These are phyloP conservation scores for Danionella dracula DNA, from an alignment of 2,797 vertebrate genomes.

Conservation along the genomic window DNA sequence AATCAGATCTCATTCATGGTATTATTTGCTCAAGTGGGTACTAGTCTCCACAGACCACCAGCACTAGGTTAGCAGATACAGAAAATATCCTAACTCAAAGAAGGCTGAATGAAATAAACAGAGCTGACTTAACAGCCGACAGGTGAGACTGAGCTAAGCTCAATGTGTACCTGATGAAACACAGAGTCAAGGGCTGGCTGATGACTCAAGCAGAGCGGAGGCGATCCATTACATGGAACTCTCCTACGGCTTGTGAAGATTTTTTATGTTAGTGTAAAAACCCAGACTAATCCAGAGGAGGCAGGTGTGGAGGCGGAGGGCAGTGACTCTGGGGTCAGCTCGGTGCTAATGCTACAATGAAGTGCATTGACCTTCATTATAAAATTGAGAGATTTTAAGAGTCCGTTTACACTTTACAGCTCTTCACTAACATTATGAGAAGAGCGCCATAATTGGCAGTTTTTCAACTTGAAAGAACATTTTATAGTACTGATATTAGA, in stretches of 20 bases:
- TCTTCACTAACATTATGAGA: neutral
- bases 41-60: neutral
- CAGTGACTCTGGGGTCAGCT: slow-evolving; percentile 29
- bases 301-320: slow-evolving; percentile 41
- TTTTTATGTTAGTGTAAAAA: slow-evolving; percentile 35
- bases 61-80: neutral
- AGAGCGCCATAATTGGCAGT: too few relatives aligned
- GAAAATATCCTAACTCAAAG: neutral
- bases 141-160: neutral
- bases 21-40: neutral
- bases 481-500: too few relatives aligned
- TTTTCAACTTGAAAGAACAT: too few relatives aligned
- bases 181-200: slow-evolving; percentile 3
- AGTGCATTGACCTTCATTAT: neutral
- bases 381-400: neutral
- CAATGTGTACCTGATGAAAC: slow-evolving; percentile 15
- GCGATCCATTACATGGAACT: slow-evolving; percentile 43
- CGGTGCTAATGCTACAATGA: slow-evolving; percentile 21
- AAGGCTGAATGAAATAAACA: neutral
- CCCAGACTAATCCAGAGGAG: slow-evolving; percentile 34
- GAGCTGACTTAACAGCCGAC: too few relatives aligned
- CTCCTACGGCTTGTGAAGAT: slow-evolving; percentile 34
- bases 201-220: slow-evolving; percentile 13
- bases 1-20: neutral
- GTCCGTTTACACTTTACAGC: neutral